Base-by-base conservation (phyloP, 2,797 vertebrate genomes). In the Myotis planiceps region DNA sequence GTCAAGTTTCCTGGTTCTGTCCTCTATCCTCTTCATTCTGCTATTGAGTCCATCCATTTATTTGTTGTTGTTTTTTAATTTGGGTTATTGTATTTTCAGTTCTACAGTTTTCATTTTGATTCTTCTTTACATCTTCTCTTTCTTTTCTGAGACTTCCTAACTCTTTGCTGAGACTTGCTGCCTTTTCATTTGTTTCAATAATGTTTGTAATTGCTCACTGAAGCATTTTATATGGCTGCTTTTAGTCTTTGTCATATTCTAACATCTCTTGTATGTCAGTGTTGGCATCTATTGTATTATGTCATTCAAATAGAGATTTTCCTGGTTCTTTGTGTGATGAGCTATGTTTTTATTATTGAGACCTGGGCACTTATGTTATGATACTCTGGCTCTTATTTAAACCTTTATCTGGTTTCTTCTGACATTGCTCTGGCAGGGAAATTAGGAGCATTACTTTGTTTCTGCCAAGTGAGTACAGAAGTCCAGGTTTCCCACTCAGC, bases 181-280 rank as follows among this genome's bases (percentile, higher is more conserved):
- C 45, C 93, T 92, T 94, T 93, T 80, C 53, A 71, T 78, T 86
- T 75, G 45, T 82, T 89, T 94, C 65, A 66, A n/a, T 91, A 82
- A 69, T 58, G 29, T 78, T 83, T 90, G 39, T 66, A 88, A 55
- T 86, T 90, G 53, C 16, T 86, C 45, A 86, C 12, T 60, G 53
- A 80, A 76, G n/a, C 39, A 19, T 92, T 90, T 93, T 87, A 88
- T 76, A 81, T 68, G 69, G 23, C 53, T 93, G 19, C 37, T 60
- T 92, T 96, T 58, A 93, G 6, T 90, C 23, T 93, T 86, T 39
- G 49, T 72, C 34, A 49, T 63, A n/a, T 83, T 63, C 84, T 75
- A 88, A 79, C 16, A 93, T 91, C 29, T 78, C 14, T 91, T 71
- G 58, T 60, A 47, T 75, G 74, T 88, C 66, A 32, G 15, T 74